Evolutionary conservation across 2,113 vertebrate species (phyloP).

Genomic region (Podiceps cristatus): DNA sequence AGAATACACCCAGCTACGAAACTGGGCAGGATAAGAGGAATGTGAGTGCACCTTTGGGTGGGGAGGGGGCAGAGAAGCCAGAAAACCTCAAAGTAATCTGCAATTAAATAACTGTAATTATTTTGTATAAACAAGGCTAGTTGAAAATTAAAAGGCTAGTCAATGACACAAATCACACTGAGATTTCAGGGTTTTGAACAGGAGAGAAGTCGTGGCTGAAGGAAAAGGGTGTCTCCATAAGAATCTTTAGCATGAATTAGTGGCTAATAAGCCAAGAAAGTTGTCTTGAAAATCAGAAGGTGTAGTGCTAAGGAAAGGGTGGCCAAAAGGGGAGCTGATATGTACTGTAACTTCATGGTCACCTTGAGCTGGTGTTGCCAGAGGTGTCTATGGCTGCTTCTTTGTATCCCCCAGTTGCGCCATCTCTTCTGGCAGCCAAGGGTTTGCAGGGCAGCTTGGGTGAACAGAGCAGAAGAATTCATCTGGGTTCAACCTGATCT

Average conservation of each 20-base stretch:
- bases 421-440: neutral
- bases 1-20: neutral
- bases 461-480: neutral
- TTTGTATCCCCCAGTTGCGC: neutral
- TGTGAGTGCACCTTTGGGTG: neutral
- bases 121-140: neutral
- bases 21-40: neutral
- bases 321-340: accelerated
- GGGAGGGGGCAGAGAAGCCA: neutral
- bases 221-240: neutral
- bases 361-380: neutral
- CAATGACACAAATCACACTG: neutral
- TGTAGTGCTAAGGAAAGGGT: neutral
- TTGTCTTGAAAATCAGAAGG: neutral
- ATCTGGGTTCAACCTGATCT: neutral
- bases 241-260: neutral
- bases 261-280: neutral
- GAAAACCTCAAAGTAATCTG: neutral
- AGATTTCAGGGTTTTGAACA: neutral
- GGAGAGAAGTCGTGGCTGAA: neutral
- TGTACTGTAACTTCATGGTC: neutral
- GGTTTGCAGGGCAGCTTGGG: neutral
- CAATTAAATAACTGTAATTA: neutral
- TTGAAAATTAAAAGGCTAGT: neutral
- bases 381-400: neutral